Base-by-base conservation (phyloP, 2,797 vertebrate genomes). In the Sebastolobus alascanus region DNA sequence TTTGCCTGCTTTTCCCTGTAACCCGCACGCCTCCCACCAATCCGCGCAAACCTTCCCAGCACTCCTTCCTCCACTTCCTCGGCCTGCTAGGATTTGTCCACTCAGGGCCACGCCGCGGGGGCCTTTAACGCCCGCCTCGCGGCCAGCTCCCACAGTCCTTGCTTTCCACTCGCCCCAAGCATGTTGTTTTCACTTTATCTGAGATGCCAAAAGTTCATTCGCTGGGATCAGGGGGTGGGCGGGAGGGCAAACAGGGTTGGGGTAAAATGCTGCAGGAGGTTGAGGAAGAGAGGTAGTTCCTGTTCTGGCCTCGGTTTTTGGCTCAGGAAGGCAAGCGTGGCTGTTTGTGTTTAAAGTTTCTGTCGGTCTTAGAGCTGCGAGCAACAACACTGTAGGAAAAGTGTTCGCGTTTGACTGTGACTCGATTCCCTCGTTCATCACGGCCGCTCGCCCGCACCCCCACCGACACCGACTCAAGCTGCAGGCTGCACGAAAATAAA, bases 11-110 rank as follows among this genome's bases (percentile, higher is more conserved):
- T 83, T 87, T 81, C 85, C 83, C 67, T 84, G 79, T 66, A 77
- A 85, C 72, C 68, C 10, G n/a, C 79, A 78, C 59, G 22, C 84
- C 83, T 83, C 87, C 84, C 63, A 68, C 85, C 80, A 70, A 40
- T 84, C 80, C 31, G 8, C 58, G 12, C 22, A 84, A 84, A 79
- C 64, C 85, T 84, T 81, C 73, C 80, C 84, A 71, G 85, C 79
- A 58, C 82, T 86, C 77, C 88, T 94, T 90, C 90, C 92, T 88
- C 82, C 75, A 87, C 90, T 93, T 95, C 93, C 92, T 93, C 87
- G 55, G 75, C 87, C 90, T 68, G 90, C 81, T 80, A 79, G 80
- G 84, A 91, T 92, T 84, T 80, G 87, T 93, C 92, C 92, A 80
- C 84, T 89, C 89, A 82, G 89, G 82, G 76, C 87, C 85, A 84